Evolutionary conservation across 2,113 vertebrate species (phyloP), one percentile per base, ranked within the genome.

Genomic region (Tauraco erythrolophus): DNA sequence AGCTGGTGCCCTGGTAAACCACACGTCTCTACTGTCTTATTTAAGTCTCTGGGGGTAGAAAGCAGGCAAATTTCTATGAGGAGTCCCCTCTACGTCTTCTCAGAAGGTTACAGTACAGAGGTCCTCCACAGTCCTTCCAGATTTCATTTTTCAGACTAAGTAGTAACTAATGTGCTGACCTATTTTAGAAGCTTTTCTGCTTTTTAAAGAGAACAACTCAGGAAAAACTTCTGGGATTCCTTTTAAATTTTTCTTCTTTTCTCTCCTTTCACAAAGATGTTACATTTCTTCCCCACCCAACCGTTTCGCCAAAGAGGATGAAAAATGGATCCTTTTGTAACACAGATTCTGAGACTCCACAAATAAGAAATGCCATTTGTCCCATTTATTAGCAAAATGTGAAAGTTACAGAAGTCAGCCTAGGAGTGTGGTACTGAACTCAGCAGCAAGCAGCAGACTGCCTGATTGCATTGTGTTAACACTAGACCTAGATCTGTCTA

Each of bases 101-200:
- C 46, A 82, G 56, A 60, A 54, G 14, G 28, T 65, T 61, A 14
- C 30, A 57, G 4, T 72, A 35, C 7, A 83, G 31, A 74, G 2
- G 4, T 48, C 43, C 24, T 91, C 33, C 25, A 16, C 0, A 46
- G n/a, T 19, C 2, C 13, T 53, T 64, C 21, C 53, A 61, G 35
- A 58, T 60, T 75, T 71, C 24, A 21, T 7, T 25, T 9, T 50
- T 60, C 72, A 69, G n/a, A 54, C 5, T 56, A 58, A 22, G 7
- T 11, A 50, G 16, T 60, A 76, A 31, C 17, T 68, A 53, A n/a
- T 57, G 19, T 70, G 30, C 15, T 75, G 56, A 54, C 21, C 18
- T 75, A 23, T 58, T 94, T 66, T 69, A 93, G 48, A 30, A 76
- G 17, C 13, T 91, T 93, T 79, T 90, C 54, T 85, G 14, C n/a